Evolutionary conservation across 2,888 invertebrate genomes (phyloP), one percentile per base, ranked within the genome.

Genomic region (Cheilosia variabilis): DNA sequence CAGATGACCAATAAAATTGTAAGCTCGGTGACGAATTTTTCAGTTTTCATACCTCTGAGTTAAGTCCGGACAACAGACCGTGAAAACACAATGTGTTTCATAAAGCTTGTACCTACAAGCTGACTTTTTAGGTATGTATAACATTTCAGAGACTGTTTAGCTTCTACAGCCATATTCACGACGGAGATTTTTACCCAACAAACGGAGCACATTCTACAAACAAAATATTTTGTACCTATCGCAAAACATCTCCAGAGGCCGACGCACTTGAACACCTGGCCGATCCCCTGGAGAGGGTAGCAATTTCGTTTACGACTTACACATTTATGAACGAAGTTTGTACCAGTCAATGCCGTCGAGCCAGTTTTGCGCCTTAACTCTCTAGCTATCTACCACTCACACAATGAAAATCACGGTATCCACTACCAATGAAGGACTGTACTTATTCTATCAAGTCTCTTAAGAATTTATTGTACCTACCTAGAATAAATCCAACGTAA

Each of bases 181-280:
- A 34, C 34, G 17, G 22, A 65, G 15, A 66, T 65, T 37, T 41
- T 57, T 47, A 22, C 10, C 62, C 24, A 60, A 50, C 52, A 60
- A 53, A 53, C 60, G 13, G 41, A 41, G 41, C 45, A 37, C 41
- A 19, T 73, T 13, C 2, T 34, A 24, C 24, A 34, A 37, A 37
- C 13, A 37, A 37, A 37, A 37, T 13, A 37, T 4, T 37, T 37
- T 63, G 50, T 62, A 58, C 37, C 17, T 69, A 63, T 81, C 73
- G 79, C 52, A 75, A 65, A 81, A 81, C 76, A 66, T 68, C 71
- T 81, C 72, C 68, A 81, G 77, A 88, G 87, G 81, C 87, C 87
- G 84, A 88, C 87, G 87, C 84, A 88, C 88, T 88, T 88, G 88
- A 88, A 88, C 88, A 88, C 88, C 88, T 88, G 88, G 88, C 63